Evolutionary conservation across 2,113 vertebrate species (phyloP).

Genomic region (Herpetotheres cachinnans): DNA sequence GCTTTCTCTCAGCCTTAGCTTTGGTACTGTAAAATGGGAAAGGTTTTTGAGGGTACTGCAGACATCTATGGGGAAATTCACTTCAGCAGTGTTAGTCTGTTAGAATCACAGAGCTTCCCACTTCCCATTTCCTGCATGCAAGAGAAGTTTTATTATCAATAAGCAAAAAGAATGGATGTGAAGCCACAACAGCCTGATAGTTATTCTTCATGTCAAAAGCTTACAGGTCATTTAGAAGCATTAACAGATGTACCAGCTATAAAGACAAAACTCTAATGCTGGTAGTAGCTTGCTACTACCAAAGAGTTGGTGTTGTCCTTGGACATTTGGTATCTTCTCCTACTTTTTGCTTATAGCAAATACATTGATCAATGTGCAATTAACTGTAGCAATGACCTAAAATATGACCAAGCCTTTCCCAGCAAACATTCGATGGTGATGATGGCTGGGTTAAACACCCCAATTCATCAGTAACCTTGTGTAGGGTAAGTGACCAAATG

Average conservation of each 20-base stretch:
- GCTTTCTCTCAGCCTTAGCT: background rate
- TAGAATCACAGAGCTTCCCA: background rate
- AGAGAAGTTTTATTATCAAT: background rate
- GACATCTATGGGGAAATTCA: background rate
- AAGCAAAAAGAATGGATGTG: background rate
- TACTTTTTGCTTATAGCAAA: background rate
- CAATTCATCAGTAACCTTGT: background rate
- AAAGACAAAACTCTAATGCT: background rate
- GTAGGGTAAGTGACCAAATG: background rate
- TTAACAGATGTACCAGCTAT: background rate
- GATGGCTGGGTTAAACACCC: background rate
- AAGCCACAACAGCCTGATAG: background rate
- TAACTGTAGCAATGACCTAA: background rate
- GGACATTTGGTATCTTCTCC: background rate
- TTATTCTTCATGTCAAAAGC: background rate
- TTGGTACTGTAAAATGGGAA: background rate
- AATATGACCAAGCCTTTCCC: background rate
- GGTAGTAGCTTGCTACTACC: background rate
- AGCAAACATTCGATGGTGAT: background rate
- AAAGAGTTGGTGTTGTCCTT: fast-evolving
- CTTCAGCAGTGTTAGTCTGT: background rate
- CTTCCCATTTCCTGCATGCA: background rate
- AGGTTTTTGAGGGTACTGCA: background rate
- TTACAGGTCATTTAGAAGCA: background rate
- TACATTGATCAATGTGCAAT: background rate